Percentiles rank a stretch among this genome's conserved stretches.
phyloP scores from a whole-genome alignment of 1,140 invertebrate genomes.

The Drosophila seguyi region DNA sequence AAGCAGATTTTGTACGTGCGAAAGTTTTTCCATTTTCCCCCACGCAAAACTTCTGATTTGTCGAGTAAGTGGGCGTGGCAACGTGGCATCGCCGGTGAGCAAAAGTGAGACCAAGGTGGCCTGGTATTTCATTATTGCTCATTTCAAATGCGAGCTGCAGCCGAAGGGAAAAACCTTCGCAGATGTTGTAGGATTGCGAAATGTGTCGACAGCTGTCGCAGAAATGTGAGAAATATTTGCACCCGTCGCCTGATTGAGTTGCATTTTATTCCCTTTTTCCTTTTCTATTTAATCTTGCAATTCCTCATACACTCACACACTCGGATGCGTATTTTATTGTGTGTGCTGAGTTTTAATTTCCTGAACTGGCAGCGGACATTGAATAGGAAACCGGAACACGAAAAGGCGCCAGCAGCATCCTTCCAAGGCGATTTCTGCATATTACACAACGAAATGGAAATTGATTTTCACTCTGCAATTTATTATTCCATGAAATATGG shows the following conservation, averaged over 20 bases:
- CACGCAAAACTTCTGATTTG: conserved; percentile 65
- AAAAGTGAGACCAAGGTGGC: conserved; percentile 14
- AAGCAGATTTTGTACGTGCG: conserved; percentile 77
- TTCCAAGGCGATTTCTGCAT: conserved; percentile 36
- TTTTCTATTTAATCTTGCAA: conserved; percentile 37
- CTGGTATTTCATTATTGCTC: conserved; percentile 64
- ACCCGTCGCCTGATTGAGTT: conserved; percentile 35
- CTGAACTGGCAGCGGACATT: conserved; percentile 41
- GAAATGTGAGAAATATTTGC: conserved; percentile 54
- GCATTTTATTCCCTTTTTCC: conserved; percentile 5
- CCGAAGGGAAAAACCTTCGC: conserved; percentile 12
- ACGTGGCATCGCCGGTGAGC: conserved; percentile 19
- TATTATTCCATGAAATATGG: conserved; percentile 63
- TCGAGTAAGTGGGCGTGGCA: conserved; percentile 33
- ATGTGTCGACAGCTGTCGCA: conserved; percentile 60
- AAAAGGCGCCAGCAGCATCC: conserved; percentile 5
- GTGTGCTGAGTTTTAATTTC: conserved; percentile 69
- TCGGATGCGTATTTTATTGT: conserved; percentile 29
- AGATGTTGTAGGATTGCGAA: conserved; percentile 49
- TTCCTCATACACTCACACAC: conserved; percentile 1
- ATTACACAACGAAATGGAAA: conserved; percentile 57
- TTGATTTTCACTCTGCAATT: conserved; percentile 68
- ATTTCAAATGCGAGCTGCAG: conserved; percentile 59
- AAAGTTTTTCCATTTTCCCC: conserved; percentile 82
- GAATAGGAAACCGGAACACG: conserved; percentile 25